Base-by-base conservation (phyloP, 2,888 invertebrate species). In the Hypsopygia costalis region DNA sequence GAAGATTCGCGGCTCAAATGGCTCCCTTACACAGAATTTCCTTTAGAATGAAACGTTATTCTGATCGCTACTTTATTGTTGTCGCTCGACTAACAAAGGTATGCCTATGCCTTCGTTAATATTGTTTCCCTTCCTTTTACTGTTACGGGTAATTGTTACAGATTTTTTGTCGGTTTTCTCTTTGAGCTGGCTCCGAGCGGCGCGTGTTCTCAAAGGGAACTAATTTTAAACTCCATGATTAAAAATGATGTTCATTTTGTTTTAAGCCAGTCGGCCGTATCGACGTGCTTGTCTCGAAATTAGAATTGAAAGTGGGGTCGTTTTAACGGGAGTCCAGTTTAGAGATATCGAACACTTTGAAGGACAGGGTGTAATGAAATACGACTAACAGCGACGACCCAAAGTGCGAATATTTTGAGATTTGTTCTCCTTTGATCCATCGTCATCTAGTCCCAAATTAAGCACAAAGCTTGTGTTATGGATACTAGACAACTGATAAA, bases 161-260 rank as follows among this genome's bases (percentile, higher is more conserved):
- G 49, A 53, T 56, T 57, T 63, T 65, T 63, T 48, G 51, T 46
- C 41, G 51, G 55, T 51, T 53, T 33, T 53, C 54, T 44, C 52
- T 59, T 64, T 63, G 49, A 48, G 47, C 49, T 30, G 40, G 49
- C 46, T 52, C 41, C 40, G 44, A 42, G 46, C 50, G 46, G 52
- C 56, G 50, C 45, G 41, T 52, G 49, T 44, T 49, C 55, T 68
- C 72, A 75, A 72, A 75, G 67, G 51, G 65, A 70, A 69, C 63
- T 65, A 69, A 71, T 77, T 73, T 78, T 67, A 68, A 73, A 65
- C 60, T 69, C 59, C 58, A 53, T 67, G 68, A 76, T 76, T 75
- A 74, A 76, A 78, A 72, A 58, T 54, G 52, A 63, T 61, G 62
- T 61, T 64, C 65, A 60, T 67, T 74, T 67, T 70, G 59, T 73